Conservation (phyloP, 1,140 invertebrate genomes). For the Hestina assimilis region DNA sequence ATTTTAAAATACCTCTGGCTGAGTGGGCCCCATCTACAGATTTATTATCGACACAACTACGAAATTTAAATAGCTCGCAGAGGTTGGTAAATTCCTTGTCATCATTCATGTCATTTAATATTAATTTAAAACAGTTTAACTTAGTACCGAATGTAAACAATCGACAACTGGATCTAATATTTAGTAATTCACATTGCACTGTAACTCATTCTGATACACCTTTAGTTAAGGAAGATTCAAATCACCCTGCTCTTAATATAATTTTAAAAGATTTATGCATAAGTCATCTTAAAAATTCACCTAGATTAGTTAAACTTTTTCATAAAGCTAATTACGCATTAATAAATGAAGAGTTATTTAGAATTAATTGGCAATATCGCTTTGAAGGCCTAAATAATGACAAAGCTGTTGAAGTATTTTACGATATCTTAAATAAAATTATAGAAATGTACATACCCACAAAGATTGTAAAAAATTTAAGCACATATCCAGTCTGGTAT, state of each 20-base stretch:
- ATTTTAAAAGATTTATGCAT: not conserved
- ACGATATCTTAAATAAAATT: no score
- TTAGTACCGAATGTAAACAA: not conserved
- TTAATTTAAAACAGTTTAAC: constrained; percentile 13
- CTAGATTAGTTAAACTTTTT: constrained; percentile 11
- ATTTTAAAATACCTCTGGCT: constrained; percentile 29
- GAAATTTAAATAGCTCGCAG: not conserved
- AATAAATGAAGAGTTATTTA: constrained; percentile 12
- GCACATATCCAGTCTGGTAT: no score
- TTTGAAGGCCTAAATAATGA: not conserved
- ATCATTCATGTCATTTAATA: constrained; percentile 9
- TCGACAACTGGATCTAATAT: constrained; percentile 4
- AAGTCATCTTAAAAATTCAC: not conserved
- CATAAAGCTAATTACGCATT: constrained; percentile 11
- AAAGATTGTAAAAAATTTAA: no score
- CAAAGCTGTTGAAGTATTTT: no score
- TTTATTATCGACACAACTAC: not conserved
- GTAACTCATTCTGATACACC: not conserved
- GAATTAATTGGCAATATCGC: constrained; percentile 9
- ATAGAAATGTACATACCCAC: no score
- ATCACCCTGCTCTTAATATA: constrained; percentile 15
- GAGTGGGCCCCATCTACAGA: constrained; percentile 5
- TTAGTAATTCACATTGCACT: constrained; percentile 1
- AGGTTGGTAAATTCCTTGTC: not conserved
- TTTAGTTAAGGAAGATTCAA: constrained; percentile 16